phyloP scores from a whole-genome alignment of 1,140 invertebrate genomes.

The Micrasema minimum region DNA sequence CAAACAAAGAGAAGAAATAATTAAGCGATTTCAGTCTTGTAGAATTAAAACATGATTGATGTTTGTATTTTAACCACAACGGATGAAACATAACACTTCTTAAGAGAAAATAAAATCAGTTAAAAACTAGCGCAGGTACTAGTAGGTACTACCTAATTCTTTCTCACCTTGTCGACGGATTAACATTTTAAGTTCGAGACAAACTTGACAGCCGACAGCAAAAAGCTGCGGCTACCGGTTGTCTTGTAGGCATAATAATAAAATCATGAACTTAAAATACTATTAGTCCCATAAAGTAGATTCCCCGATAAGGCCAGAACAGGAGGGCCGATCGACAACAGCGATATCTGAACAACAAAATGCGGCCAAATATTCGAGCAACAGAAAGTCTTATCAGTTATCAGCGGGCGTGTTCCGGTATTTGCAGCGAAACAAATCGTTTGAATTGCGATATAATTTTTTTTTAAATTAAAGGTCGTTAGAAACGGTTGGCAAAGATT shows the following conservation, averaged over 20 bases:
- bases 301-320: constrained; percentile 19
- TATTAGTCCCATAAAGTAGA: constrained; percentile 18
- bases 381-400: constrained; percentile 18
- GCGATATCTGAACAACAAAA: constrained; percentile 7
- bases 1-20: too few species aligned
- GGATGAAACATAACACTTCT: too few species aligned
- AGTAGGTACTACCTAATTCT: too few species aligned
- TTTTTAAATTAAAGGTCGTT: too few species aligned
- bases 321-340: constrained; percentile 10
- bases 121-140: too few species aligned
- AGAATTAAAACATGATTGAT: too few species aligned
- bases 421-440: constrained; percentile 15
- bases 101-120: too few species aligned
- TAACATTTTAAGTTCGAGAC: not conserved
- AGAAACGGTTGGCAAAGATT: too few species aligned
- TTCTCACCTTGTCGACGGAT: not conserved
- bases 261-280: constrained; percentile 14
- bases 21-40: too few species aligned
- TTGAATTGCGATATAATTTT: constrained; percentile 2
- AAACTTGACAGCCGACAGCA: not conserved
- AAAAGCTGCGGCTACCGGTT: not conserved
- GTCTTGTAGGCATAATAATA: not conserved
- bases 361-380: constrained; percentile 27
- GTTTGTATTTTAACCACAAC: too few species aligned
- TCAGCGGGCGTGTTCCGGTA: not conserved